A percentile compares a stretch with the other conserved stretches of the same genome.
phyloP scores from a whole-genome alignment of 2,113 vertebrate genomes.

The Lampris incognitus region DNA sequence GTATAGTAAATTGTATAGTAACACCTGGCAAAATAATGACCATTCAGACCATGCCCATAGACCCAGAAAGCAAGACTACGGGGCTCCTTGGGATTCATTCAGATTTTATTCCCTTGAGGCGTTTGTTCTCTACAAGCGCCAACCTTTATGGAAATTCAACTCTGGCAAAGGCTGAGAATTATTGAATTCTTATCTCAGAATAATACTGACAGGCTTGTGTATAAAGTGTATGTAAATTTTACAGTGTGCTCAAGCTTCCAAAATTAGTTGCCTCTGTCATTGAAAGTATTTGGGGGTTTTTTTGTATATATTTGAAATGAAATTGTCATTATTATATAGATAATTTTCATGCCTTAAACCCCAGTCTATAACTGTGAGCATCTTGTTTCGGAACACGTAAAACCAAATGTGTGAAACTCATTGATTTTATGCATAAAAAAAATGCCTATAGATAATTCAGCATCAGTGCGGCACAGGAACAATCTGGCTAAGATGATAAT shows the following conservation, averaged over 20 bases:
- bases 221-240: background rate
- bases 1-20: slow-evolving; percentile 23
- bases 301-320: background rate
- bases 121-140: slow-evolving; percentile 56
- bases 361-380: background rate
- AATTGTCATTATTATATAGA: no score
- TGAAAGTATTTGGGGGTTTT: background rate
- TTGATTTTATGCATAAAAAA: background rate
- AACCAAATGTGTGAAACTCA: background rate
- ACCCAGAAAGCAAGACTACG: slow-evolving; percentile 27
- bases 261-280: background rate
- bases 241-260: background rate
- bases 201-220: slow-evolving; percentile 27
- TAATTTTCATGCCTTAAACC: background rate
- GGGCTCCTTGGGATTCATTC: slow-evolving; percentile 42
- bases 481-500: background rate
- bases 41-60: slow-evolving; percentile 2
- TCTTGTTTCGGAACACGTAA: background rate
- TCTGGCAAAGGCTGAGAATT: slow-evolving; percentile 50
- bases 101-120: slow-evolving; percentile 37
- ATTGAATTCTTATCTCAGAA: slow-evolving; percentile 47
- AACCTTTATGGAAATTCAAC: slow-evolving; percentile 60
- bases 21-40: slow-evolving; percentile 21
- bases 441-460: background rate
- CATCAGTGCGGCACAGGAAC: background rate